Percentiles rank a stretch among this genome's conserved stretches.
phyloP scores from a whole-genome alignment of 2,113 vertebrate species.

The Alethe castanea region DNA sequence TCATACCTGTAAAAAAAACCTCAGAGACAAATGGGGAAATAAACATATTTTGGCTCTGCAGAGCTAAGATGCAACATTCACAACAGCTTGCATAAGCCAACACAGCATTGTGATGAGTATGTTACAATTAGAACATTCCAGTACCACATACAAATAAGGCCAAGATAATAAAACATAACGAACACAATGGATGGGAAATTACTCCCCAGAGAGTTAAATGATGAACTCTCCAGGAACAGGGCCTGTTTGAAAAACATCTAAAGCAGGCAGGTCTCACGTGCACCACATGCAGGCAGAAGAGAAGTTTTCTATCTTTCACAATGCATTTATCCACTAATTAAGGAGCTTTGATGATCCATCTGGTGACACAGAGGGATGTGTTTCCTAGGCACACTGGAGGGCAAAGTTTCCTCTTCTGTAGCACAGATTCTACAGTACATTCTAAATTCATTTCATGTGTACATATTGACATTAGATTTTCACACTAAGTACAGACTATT shows the following conservation, averaged over 20 bases:
- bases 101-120: neutral
- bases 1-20: neutral
- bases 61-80: neutral
- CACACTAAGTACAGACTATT: neutral
- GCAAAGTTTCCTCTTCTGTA: neutral
- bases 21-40: neutral
- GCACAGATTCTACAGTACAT: neutral
- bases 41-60: neutral
- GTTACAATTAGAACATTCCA: neutral
- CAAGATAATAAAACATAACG: neutral
- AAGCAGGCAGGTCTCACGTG: neutral
- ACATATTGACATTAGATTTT: neutral
- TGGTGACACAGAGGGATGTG: neutral
- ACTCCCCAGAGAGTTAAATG: neutral
- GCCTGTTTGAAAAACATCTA: neutral
- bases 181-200: neutral
- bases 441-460: neutral
- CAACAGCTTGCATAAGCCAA: neutral
- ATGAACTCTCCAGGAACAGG: neutral
- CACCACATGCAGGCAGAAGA: neutral
- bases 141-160: neutral
- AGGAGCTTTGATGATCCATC: conserved; percentile 24
- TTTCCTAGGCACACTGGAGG: neutral
- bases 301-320: neutral
- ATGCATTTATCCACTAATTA: neutral